Conservation (phyloP, 2,113 vertebrate genomes). For the Salvelinus sp. region DNA sequence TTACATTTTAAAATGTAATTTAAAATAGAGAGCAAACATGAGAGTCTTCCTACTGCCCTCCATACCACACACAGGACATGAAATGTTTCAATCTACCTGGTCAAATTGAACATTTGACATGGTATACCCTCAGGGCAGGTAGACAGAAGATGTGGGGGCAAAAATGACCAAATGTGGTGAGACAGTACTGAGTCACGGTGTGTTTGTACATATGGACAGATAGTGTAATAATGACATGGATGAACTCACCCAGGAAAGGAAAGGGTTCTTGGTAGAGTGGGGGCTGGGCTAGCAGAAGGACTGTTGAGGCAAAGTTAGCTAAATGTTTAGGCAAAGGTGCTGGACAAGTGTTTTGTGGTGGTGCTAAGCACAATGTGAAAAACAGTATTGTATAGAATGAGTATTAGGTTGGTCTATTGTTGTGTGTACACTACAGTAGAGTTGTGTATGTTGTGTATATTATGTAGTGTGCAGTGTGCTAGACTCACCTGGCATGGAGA, state of each 20-base stretch:
- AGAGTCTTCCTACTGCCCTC: constrained; percentile 80
- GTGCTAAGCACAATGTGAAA: neutral
- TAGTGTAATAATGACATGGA: constrained; percentile 16
- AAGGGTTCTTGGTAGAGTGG: constrained; percentile 46
- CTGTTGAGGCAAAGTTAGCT: constrained; percentile 39
- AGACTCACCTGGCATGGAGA: constrained; percentile 81
- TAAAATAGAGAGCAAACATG: constrained; percentile 69
- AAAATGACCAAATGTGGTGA: constrained; percentile 55
- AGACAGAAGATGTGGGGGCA: constrained; percentile 26
- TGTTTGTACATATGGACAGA: constrained; percentile 29
- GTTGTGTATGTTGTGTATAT: neutral
- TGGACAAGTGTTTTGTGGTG: neutral
- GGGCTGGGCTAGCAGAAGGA: constrained; percentile 65
- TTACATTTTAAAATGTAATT: no score
- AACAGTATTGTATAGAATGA: neutral
- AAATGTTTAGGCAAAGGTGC: neutral
- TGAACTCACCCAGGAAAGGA: constrained; percentile 64
- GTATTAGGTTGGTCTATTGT: neutral
- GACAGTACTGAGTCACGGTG: constrained; percentile 35
- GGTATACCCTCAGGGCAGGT: neutral
- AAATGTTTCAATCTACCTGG: constrained; percentile 41
- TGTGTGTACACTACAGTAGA: neutral
- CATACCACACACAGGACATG: constrained; percentile 65
- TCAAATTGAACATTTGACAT: neutral
- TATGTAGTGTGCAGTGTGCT: constrained; percentile 13